phyloP scores from a whole-genome alignment of 2,797 vertebrate genomes.

The Limosa lapponica region DNA sequence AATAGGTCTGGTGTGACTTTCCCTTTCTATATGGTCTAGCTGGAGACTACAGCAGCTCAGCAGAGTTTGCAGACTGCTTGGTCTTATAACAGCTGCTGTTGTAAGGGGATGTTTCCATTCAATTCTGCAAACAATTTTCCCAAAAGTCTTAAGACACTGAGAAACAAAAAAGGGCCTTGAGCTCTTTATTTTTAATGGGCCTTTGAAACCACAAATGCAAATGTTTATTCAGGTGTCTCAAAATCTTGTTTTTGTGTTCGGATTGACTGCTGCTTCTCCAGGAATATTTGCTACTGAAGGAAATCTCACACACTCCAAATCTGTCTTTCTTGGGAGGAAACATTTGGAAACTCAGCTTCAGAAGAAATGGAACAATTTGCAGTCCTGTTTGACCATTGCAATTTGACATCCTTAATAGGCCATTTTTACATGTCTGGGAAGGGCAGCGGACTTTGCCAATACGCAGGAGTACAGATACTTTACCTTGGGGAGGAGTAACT shows the following conservation, averaged over 20 bases:
- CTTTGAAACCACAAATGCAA: conserved; percentile 29
- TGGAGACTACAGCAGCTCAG: background rate
- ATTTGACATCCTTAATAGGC: background rate
- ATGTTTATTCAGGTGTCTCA: conserved; percentile 45
- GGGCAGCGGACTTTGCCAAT: background rate
- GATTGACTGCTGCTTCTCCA: background rate
- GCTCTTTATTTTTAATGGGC: background rate
- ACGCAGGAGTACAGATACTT: background rate
- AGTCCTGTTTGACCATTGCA: background rate
- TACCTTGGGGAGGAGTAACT: background rate
- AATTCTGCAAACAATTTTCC: background rate
- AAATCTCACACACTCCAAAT: background rate
- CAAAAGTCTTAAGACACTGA: background rate
- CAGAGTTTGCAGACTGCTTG: background rate
- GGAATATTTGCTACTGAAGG: background rate
- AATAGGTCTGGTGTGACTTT: background rate
- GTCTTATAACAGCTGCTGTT: background rate
- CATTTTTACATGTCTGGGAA: background rate
- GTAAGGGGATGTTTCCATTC: background rate
- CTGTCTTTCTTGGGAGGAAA: background rate
- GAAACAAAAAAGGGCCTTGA: background rate
- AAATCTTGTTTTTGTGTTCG: background rate
- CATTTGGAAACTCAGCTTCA: background rate
- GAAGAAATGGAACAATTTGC: background rate
- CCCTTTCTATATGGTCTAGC: background rate